A percentile compares a stretch with the other conserved stretches of the same genome.
Evolutionary conservation across 1,140 invertebrate species (phyloP).

Genomic region (Drosophila albomicans): DNA sequence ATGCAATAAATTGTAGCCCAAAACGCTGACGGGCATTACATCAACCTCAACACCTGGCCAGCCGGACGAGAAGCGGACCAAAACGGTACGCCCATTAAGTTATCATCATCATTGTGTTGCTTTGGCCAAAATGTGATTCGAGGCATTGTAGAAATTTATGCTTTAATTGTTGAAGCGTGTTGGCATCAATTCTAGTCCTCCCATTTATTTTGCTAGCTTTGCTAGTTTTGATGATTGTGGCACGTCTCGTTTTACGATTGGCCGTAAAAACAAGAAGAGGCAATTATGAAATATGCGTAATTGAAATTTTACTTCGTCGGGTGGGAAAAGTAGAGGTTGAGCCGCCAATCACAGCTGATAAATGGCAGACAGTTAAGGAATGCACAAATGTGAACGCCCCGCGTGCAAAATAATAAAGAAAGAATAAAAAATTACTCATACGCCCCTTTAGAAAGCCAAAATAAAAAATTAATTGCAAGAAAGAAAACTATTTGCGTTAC

Average conservation of each 20-base stretch:
- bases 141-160: constrained; percentile 9
- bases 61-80: neutral
- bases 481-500: constrained; percentile 46
- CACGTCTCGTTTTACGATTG: constrained; percentile 36
- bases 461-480: constrained; percentile 41
- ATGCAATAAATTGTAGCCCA: constrained; percentile 14
- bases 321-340: no score
- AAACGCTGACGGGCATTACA: constrained; percentile 15
- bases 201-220: neutral
- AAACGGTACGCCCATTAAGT: constrained; percentile 9
- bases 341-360: constrained; percentile 30
- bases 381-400: constrained; percentile 9
- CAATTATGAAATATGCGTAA: constrained; percentile 27
- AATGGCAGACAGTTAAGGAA: constrained; percentile 18
- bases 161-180: constrained; percentile 32
- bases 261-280: constrained; percentile 8
- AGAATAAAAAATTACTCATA: constrained; percentile 20
- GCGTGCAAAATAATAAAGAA: constrained; percentile 2
- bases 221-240: constrained; percentile 35
- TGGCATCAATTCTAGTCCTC: constrained; percentile 16
- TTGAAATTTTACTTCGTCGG: constrained; percentile 22
- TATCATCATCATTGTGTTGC: constrained; percentile 4
- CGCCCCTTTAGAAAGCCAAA: constrained; percentile 40
- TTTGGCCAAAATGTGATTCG: constrained; percentile 17
- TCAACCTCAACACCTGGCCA: constrained; percentile 33